A percentile compares a stretch with the other conserved stretches of the same genome.
These are phyloP conservation scores for Prionailurus bengalensis DNA, from an alignment of 2,113 vertebrate genomes.

Conservation along the genomic window DNA sequence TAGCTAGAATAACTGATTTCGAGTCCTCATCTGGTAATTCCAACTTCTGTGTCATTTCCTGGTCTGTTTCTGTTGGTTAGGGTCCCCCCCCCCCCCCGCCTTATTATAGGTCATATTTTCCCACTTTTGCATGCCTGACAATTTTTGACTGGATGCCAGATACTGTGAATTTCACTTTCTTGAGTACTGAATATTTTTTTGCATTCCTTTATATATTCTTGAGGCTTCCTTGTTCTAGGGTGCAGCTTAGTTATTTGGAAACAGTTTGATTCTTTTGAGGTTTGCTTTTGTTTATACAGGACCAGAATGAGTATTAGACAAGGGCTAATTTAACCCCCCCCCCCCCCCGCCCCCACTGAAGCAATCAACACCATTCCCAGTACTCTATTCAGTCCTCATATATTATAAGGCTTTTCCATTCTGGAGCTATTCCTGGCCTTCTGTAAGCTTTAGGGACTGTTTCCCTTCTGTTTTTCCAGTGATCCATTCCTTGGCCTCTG, in stretches of 20 bases:
- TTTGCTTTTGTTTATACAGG: neutral
- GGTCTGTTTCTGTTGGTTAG: neutral
- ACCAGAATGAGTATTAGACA: neutral
- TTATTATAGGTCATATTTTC: neutral
- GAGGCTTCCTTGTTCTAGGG: constrained; percentile 6
- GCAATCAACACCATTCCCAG: neutral
- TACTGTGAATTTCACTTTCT: neutral
- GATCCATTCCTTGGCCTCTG: neutral
- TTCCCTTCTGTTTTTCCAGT: neutral
- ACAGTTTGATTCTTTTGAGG: neutral
- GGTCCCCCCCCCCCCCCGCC: no score
- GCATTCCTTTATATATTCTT: neutral
- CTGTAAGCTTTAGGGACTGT: neutral
- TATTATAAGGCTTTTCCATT: neutral
- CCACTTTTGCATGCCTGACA: neutral
- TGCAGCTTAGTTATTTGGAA: neutral
- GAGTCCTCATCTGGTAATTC: neutral
- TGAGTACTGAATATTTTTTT: neutral
- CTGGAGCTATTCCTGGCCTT: neutral
- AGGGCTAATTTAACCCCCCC: neutral
- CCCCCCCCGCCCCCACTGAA: neutral
- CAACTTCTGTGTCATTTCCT: neutral
- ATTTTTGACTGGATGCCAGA: neutral
- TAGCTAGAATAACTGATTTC: neutral
- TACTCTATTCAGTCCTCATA: neutral